A percentile compares a stretch with the other conserved stretches of the same genome.
Conservation (phyloP, 2,888 invertebrate genomes). For the Sinohyriopsis cumingii region DNA sequence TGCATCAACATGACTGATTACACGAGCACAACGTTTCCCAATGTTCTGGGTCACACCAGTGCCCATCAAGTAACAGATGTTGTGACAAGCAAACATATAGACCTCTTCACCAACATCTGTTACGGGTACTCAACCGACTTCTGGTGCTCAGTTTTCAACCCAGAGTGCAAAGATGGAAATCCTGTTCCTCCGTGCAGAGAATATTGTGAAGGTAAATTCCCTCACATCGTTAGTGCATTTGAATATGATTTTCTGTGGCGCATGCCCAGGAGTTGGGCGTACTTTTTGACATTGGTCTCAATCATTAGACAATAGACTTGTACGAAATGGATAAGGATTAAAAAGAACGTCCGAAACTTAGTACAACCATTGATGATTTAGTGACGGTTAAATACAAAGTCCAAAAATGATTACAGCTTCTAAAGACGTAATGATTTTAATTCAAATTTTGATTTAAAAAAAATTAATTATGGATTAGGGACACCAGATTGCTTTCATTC, state of each 20-base stretch:
- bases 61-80: constrained; percentile 32
- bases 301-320: too few species aligned
- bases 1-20: constrained; percentile 47
- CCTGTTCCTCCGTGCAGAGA: constrained; percentile 50
- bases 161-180: constrained; percentile 42
- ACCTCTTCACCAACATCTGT: constrained; percentile 32
- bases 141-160: constrained; percentile 50
- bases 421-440: too few species aligned
- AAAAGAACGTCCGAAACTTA: too few species aligned
- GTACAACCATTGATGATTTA: too few species aligned
- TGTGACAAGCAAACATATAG: constrained; percentile 21
- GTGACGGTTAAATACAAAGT: too few species aligned
- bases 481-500: too few species aligned
- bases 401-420: too few species aligned
- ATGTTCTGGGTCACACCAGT: constrained; percentile 47
- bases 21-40: constrained; percentile 42
- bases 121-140: constrained; percentile 46
- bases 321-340: too few species aligned
- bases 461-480: too few species aligned
- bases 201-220: constrained; percentile 45
- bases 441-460: too few species aligned
- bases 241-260: too few species aligned
- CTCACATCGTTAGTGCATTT: not conserved
- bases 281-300: not conserved
- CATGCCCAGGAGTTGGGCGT: not conserved